Conservation (phyloP, 2,888 invertebrate genomes). For the Rhorus exstirpatorius region DNA sequence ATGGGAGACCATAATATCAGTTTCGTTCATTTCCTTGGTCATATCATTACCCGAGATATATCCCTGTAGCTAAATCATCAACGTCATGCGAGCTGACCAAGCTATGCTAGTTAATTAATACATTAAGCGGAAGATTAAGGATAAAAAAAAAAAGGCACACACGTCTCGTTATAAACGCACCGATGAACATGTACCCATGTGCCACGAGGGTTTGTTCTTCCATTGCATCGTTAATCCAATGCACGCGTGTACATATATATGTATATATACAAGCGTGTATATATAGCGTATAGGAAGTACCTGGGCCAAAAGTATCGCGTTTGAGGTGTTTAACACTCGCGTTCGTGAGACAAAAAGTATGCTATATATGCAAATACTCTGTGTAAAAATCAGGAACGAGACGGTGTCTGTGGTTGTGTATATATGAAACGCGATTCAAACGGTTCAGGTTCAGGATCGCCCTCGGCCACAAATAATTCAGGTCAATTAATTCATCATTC, state of each 20-base stretch:
- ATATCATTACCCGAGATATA: conserved; percentile 14
- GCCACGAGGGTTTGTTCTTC: conserved; percentile 17
- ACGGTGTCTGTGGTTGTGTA: no score
- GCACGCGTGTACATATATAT: not conserved
- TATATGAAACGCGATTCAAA: no score
- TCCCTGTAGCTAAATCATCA: conserved; percentile 42
- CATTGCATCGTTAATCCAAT: conserved; percentile 32
- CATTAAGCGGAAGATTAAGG: conserved; percentile 19
- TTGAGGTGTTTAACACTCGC: no score
- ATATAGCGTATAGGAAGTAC: no score
- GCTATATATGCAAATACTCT: no score
- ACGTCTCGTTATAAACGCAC: conserved; percentile 40
- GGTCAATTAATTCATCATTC: no score
- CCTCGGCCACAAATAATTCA: no score
- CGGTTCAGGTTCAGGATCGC: no score
- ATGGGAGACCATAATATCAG: not conserved
- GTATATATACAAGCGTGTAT: no score
- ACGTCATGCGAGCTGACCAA: conserved; percentile 55
- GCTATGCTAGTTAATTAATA: conserved; percentile 59
- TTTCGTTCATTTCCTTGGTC: conserved; percentile 8
- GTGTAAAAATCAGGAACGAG: no score
- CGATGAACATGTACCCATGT: conserved; percentile 29
- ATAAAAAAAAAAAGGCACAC: conserved; percentile 26
- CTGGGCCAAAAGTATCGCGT: no score
- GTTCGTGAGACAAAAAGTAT: no score